Evolutionary conservation across 1,140 invertebrate species (phyloP), one percentile per base, ranked within the genome.

Genomic region (Bathynomus jamesi): DNA sequence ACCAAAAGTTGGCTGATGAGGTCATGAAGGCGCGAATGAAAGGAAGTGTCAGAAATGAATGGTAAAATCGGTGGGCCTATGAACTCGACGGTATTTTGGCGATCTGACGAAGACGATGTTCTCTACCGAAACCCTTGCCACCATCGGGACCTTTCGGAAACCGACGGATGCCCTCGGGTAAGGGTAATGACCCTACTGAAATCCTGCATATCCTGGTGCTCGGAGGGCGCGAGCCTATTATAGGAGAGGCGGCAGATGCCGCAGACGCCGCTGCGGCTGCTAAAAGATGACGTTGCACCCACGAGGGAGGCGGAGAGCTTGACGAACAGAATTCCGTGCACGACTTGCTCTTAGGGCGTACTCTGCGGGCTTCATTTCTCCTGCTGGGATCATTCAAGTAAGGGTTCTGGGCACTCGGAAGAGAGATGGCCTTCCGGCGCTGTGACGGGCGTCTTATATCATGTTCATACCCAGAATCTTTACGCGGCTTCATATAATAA

Each of bases 141-240:
- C 91, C 92, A 61, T 94, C 92, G 3, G 93, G 93, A 7, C 91
- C 92, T 70, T 87, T 85, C 0, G 92, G 93, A 81, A 90, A 84
- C 32, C 93, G 85, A n/a, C 92, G 84, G 17, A 91, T 85, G 74
- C 89, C 89, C 63, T 89, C 89, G 21, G 75, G 72, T 7, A 76
- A 40, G 7, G 69, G 66, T 17, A 76, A 65, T 2, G 75, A 71
- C 21, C 75, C 75, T 2, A 73, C 64, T 24, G 75, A 76, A 11
- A 76, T 46, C 28, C 75, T 62, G 84, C 84, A 24, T 85, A 75
- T 77, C 78, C 66, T 82, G 80, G 24, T 67, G 71, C 40, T 61
- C 17, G 73, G 67, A 53, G 67, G 67, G 29, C 73, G 30, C 46
- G 74, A 64, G 21, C 70, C 32, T 62, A 70, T 62, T 13, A 63